Evolutionary conservation across 2,888 invertebrate genomes (phyloP), one percentile per base, ranked within the genome.

Genomic region (Loripinus fragilis): DNA sequence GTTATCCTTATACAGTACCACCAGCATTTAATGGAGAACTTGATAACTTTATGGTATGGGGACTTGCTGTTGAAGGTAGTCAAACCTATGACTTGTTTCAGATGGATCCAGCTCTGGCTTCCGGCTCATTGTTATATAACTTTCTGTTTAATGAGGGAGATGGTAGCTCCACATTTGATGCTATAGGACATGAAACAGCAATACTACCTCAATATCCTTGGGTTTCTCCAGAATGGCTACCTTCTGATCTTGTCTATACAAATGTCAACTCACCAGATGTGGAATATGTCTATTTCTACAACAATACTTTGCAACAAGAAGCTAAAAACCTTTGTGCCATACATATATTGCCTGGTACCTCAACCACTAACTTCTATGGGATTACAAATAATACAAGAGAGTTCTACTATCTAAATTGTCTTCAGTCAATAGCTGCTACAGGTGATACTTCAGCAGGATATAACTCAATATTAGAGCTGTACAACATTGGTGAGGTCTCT

Each of bases 1-100:
- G 85, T 0, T 67, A 50, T 12, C 60, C 71, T 25, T 81, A 86
- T 35, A 38, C 28, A 17, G 41, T 72, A 42, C 82, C 84, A 1
- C 38, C 38, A 20, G 71, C 76, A 33, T 81, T 90, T n/a, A 68
- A 38, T 15, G 90, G 88, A 10, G 80, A 83, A 60, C 70, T 90
- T 17, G 90, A 90, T 48, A 87, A 88, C 67, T 83, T 90, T 60
- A 71, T 86, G 64, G 77, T 90, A 1, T 90, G 90, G 90, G 80
- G 83, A 38, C 65, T 73, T 5, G 30, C 75, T 7, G 28, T 90
- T 0, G 85, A 87, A 25, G 83, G 86, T 20, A 88, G 85, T 77
- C 76, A 85, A 25, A 80, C 88, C 7, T 66, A 72, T 15, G 85
- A 88, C 45, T 70, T 87, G 7, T 87, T 85, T 80, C 74, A 83